Evolutionary conservation across 1,140 invertebrate species (phyloP), one percentile per base, ranked within the genome.

Genomic region (Micrasema minimum): DNA sequence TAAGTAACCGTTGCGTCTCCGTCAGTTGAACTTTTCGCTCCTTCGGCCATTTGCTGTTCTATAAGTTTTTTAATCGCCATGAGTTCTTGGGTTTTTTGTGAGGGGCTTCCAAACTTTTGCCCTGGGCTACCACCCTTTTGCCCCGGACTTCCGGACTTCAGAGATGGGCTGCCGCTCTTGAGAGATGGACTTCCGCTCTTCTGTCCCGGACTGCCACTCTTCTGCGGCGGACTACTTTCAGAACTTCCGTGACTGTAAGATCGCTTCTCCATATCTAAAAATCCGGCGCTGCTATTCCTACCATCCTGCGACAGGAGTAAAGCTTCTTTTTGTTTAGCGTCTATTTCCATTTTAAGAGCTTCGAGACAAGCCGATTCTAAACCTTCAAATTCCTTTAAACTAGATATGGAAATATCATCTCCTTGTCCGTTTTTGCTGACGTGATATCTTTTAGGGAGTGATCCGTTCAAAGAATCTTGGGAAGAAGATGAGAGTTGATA

Each of bases 381-480:
- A 0, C 92, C 90, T 87, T 98, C 96, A 81, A 98, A 98, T 81
- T 99, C 96, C 79, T 96, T 95, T 2, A 97, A 82, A 16, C 96
- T 98, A 4, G 92, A 94, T n/a, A 96, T 80, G 1, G 95, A 97
- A 14, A 96, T 86, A 80, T 96, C 93, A 82, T 97, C 96, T 18
- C 93, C 93, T 77, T 93, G 93, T 4, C 86, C 87, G 76, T 88
- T 90, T 77, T 88, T 87, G 74, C 88, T 88, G 35, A 88, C 79
- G 65, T 85, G 77, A 78, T 88, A 86, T 75, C 90, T 84, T 68
- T 87, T 86, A 18, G 91, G 88, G 72, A 92, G 87, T 74, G 91
- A 92, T 9, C 91, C 91, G 77, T 93, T 93, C 0, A 89, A 85
- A 0, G 92, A 93, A 81, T 93, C 92, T 76, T 92, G 91, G 11